phyloP scores from a whole-genome alignment of 2,113 vertebrate species.

The Euleptes europaea region DNA sequence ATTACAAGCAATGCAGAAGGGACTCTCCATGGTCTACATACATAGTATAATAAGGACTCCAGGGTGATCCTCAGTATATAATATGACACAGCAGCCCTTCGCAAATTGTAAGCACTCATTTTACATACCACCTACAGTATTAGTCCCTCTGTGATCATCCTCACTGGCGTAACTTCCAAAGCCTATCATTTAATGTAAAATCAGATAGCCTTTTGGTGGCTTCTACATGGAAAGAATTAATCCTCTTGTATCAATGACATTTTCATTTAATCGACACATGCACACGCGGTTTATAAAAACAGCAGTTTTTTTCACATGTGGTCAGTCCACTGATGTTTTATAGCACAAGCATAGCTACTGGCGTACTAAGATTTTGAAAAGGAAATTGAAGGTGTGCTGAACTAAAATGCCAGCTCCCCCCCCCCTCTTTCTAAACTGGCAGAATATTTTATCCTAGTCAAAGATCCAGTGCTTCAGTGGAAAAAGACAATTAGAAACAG shows the following conservation, averaged over 20 bases:
- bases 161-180: slow-evolving; percentile 26
- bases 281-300: not conserved
- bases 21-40: not conserved
- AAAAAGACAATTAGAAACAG: slow-evolving; percentile 47
- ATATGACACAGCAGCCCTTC: not conserved
- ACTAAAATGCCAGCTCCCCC: slow-evolving; percentile 46
- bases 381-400: slow-evolving; percentile 39
- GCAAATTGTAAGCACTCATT: slow-evolving; percentile 30
- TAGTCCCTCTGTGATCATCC: slow-evolving; percentile 5
- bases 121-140: slow-evolving; percentile 21
- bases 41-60: slow-evolving; percentile 6
- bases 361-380: slow-evolving; percentile 24
- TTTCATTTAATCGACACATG: not conserved
- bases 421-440: slow-evolving; percentile 27
- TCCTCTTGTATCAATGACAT: slow-evolving; percentile 32
- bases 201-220: slow-evolving; percentile 31
- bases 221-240: slow-evolving; percentile 21
- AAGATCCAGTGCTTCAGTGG: slow-evolving; percentile 45
- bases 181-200: not conserved
- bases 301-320: slow-evolving; percentile 29
- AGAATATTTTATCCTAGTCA: slow-evolving; percentile 39
- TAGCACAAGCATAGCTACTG: slow-evolving; percentile 41
- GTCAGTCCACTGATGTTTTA: slow-evolving; percentile 33
- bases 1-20: not conserved
- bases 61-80: slow-evolving; percentile 5